phyloP scores from a whole-genome alignment of 2,888 invertebrate genomes.

The Eristalis tenax region DNA sequence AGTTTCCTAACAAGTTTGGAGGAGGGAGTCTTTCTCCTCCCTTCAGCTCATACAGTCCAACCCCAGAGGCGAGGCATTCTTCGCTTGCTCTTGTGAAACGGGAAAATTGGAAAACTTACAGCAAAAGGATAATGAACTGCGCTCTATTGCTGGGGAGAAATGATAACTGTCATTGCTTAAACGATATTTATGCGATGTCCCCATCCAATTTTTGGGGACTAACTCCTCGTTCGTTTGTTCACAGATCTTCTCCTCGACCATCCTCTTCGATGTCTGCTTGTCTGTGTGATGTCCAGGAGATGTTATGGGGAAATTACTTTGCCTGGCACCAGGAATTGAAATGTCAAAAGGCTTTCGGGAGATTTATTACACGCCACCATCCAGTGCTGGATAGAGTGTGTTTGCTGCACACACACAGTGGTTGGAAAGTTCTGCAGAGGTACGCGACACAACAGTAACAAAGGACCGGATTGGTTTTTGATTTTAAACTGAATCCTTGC shows the following conservation, averaged over 20 bases:
- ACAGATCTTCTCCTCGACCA: neutral
- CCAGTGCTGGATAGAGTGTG: slow-evolving; percentile 20
- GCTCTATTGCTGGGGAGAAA: slow-evolving; percentile 48
- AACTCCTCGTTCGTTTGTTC: slow-evolving; percentile 18
- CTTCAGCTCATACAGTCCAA: slow-evolving; percentile 13
- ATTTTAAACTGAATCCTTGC: slow-evolving; percentile 64
- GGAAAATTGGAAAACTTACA: slow-evolving; percentile 61
- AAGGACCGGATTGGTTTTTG: slow-evolving; percentile 44
- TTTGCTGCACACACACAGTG: neutral
- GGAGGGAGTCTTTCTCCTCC: neutral
- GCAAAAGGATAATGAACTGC: slow-evolving; percentile 65
- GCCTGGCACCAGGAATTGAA: slow-evolving; percentile 60
- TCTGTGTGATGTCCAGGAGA: neutral
- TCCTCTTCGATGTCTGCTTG: neutral
- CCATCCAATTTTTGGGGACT: slow-evolving; percentile 26
- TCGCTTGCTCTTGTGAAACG: slow-evolving; percentile 11
- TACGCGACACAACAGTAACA: slow-evolving; percentile 21
- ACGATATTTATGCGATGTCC: slow-evolving; percentile 65
- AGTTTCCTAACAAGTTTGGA: slow-evolving; percentile 40
- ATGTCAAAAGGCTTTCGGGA: slow-evolving; percentile 63
- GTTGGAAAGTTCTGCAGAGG: neutral
- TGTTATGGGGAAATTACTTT: slow-evolving; percentile 59
- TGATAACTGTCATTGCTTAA: slow-evolving; percentile 68
- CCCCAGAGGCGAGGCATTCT: slow-evolving; percentile 40
- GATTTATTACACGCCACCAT: slow-evolving; percentile 54